Evolutionary conservation across 2,113 vertebrate genomes (phyloP), one percentile per base, ranked within the genome.

Genomic region (Tor tambroides): DNA sequence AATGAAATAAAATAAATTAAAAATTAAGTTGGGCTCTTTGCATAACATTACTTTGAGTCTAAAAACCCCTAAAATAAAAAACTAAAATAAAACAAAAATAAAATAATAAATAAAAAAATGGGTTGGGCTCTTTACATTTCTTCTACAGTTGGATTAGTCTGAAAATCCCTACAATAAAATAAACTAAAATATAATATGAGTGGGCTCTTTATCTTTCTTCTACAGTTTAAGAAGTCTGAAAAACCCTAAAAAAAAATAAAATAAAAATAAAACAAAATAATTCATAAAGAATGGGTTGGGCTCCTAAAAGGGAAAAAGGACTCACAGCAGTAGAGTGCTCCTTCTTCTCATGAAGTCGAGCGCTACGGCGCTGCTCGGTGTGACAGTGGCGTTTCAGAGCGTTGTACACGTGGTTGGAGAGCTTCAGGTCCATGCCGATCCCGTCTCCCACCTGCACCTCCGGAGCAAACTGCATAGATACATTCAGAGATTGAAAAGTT

Each of bases 331-430:
- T 99, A 54, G 98, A 99, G 91, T 99, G 97, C 88, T 99, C 98
- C 91, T 99, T 99, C 92, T 99, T 99, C 83, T 99, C 98, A 54
- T 99, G 98, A 5, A 99, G 94, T 14, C 96, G 93, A 88, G 97
- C 96, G 87, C 98, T 98, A 87, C 97, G 96, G 4, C 96, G 94
- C 93, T 98, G 96, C 92, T 99, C 98, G 23, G 95, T 96, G 90
- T 97, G 95, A 1, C 97, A 98, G 65, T 99, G 98, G 59, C 95
- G 97, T 94, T 99, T 99, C 92, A 99, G 95, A 67, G 96, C 96
- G 92, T 99, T 99, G 85, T 98, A 99, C 81, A 99, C 98, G 32
- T 98, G 97, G 86, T 99, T 99, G 91, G 98, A 97, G 35, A 99
- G 83, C 91, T 99, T 98, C 91, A 99, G 95, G 90, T 98, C 98